Evolutionary conservation across 1,140 invertebrate species (phyloP), one percentile per base, ranked within the genome.

Genomic region (Plodia interpunctella): DNA sequence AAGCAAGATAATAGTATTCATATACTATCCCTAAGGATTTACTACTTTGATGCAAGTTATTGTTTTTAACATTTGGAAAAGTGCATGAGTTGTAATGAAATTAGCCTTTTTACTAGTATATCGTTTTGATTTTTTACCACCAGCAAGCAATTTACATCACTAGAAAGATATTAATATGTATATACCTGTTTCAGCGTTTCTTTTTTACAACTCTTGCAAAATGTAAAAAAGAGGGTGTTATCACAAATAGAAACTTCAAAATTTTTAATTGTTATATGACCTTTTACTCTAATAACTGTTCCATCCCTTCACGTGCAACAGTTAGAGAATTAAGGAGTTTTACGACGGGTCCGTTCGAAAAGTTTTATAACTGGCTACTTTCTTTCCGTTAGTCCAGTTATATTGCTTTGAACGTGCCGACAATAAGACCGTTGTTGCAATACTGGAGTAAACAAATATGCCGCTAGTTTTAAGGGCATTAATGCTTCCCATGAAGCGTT

Each of bases 351-450:
- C 30, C 30, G 20, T 60, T 62, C 13, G 35, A 69, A 57, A 50
- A 68, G 51, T 58, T 79, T 83, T 84, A 84, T 84, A 78, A 80
- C 78, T 68, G 52, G 72, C 80, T 86, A 83, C 78, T 84, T 84
- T 87, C 83, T 84, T 83, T 76, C 83, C 78, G 80, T 83, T 82
- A 83, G 63, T 60, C 68, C 58, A 80, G 63, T 80, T 83, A 44
- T 65, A 67, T 59, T 62, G 55, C 65, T 79, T 75, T 76, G 68
- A 72, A 76, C 60, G 52, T 59, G 64, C 80, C 80, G 83, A 70
- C 76, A 68, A 65, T 73, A 68, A 74, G 76, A 61, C 80, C 62
- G 65, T 66, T 76, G 20, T 53, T 53, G 38, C 28, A n/a, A 15
- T 55, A 18, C 55, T 21, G 38, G 19, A 13, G 54, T 49, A 15